Evolutionary conservation across 2,888 invertebrate species (phyloP).

Genomic region (Aspidapion aeneum): DNA sequence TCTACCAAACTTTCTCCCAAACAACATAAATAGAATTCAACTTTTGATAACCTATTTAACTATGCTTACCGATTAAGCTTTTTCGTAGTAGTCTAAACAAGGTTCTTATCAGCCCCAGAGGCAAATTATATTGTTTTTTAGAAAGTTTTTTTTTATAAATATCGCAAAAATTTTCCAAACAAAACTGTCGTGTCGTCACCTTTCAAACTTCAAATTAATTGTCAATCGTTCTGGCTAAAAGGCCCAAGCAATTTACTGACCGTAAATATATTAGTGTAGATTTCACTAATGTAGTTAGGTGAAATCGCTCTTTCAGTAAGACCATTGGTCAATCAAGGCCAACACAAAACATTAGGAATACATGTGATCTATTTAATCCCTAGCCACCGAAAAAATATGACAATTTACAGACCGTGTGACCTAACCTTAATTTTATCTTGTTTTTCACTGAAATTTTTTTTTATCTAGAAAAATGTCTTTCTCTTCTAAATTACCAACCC

Average conservation of each 20-base stretch:
- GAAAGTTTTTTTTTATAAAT: not conserved
- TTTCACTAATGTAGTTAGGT: no score
- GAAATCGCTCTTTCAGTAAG: no score
- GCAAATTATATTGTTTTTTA: not conserved
- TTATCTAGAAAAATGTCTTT: not conserved
- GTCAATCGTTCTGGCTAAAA: no score
- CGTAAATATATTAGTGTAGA: no score
- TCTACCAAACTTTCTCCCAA: not conserved
- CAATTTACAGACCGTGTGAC: not conserved
- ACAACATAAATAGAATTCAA: not conserved
- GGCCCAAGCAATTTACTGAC: no score
- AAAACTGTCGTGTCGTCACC: not conserved
- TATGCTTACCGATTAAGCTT: not conserved
- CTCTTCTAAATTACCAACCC: not conserved
- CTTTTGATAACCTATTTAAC: not conserved
- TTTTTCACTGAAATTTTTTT: not conserved
- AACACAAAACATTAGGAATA: no score
- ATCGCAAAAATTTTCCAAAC: not conserved
- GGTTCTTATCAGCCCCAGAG: no score
- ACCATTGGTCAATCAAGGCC: no score
- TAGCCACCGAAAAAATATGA: no score
- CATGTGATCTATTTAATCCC: no score
- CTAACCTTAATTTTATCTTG: not conserved
- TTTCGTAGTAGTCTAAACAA: not conserved
- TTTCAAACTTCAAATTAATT: no score